phyloP scores from a whole-genome alignment of 2,113 vertebrate genomes.

The Zosterops pallidus region DNA sequence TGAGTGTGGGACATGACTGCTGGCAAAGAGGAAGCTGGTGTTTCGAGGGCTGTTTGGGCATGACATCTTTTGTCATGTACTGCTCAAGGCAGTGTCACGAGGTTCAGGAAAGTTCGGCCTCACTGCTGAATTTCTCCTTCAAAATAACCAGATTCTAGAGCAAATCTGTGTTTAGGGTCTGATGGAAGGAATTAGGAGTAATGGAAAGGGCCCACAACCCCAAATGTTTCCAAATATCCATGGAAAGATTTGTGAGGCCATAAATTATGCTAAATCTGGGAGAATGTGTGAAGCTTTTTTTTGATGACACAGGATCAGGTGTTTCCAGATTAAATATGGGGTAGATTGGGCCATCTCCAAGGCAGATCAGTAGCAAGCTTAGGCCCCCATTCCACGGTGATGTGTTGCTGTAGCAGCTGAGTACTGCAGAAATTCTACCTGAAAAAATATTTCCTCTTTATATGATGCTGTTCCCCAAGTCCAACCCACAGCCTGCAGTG shows the following conservation, averaged over 20 bases:
- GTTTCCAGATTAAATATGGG: background rate
- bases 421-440: slow-evolving; percentile 54
- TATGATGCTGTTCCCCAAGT: background rate
- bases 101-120: background rate
- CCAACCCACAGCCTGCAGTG: background rate
- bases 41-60: background rate
- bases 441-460: slow-evolving; percentile 26
- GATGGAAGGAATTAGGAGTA: background rate
- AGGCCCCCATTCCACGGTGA: background rate
- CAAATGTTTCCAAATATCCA: background rate
- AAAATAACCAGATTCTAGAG: background rate
- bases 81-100: background rate
- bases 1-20: background rate
- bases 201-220: background rate
- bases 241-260: background rate
- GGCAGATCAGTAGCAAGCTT: background rate
- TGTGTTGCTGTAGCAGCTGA: background rate
- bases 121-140: background rate
- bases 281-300: background rate
- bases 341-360: background rate
- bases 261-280: background rate
- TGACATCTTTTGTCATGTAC: background rate
- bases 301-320: background rate
- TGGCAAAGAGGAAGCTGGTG: background rate
- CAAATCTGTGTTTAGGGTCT: background rate